Evolutionary conservation across 2,888 invertebrate genomes (phyloP), one percentile per base, ranked within the genome.

Genomic region (Gandaritis pyraliata): DNA sequence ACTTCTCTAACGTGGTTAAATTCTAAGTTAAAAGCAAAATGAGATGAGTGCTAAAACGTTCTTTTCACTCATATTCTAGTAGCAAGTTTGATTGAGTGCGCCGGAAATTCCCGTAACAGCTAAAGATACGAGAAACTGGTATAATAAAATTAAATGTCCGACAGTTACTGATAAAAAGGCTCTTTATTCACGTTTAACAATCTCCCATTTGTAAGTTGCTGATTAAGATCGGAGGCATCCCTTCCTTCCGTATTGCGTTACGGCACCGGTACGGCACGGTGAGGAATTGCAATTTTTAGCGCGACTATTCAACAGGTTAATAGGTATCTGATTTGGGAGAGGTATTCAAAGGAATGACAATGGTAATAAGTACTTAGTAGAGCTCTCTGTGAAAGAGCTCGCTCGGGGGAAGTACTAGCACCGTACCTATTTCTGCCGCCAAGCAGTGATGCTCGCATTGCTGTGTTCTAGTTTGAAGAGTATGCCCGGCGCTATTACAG

Each of bases 161-260:
- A 23, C 41, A 11, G 49, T 58, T 8, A 50, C 58, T 58, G 54
- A 58, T 58, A 55, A 58, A 56, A 59, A 49, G 13, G 38, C 18
- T 57, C 58, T 60, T 66, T 61, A 68, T 58, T 61, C 64, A 47
- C 46, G 38, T 60, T 43, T 53, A 66, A 64, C 50, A 58, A 60
- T 53, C 58, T 46, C 12, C 61, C 61, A 65, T 66, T 69, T 66
- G 66, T 66, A 65, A 63, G 61, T 61, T 61, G 51, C 53, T 39
- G 66, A 69, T 69, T 61, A 38, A 58, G 45, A 66, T 66, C 64
- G 43, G 53, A 23, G 57, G 58, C 61, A 66, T 66, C 62, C 62
- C 54, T 64, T 66, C 62, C 58, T 65, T 63, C 62, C 64, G 58
- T 55, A 54, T 54, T 58, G 49, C 62, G 57, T 52, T 50, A 23